Evolutionary conservation across 2,888 invertebrate genomes (phyloP), one percentile per base, ranked within the genome.

Genomic region (Elegia similella): DNA sequence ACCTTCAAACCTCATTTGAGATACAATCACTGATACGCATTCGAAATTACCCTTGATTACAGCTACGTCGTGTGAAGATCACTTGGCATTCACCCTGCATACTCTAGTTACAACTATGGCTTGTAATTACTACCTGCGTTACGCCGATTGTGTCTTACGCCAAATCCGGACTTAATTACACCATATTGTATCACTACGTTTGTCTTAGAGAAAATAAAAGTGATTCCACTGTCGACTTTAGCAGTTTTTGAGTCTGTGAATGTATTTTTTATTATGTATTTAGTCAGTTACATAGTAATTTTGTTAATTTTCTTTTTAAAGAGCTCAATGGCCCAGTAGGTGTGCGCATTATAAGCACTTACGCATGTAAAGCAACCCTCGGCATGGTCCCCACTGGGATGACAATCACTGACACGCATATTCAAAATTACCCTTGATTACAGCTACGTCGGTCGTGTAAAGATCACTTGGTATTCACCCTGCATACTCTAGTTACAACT

Each of bases 101-200:
- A 5, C 50, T 17, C 16, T 48, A n/a, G 42, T 23, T 42, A 42
- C 17, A 43, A 53, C 53, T 53, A 53, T 30, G 17, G 47, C 38
- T 1, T 42, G 38, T 47, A 55, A 38, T 50, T 50, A 50, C 50
- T 16, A 34, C 34, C 50, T 50, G 50, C 34, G 50, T 50, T 60
- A 58, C 59, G 55, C 58, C 23, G 44, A 44, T 48, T 55, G 15
- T 62, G 30, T 54, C 42, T 62, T 61, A 60, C 43, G 23, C 23
- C 6, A 12, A 52, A 23, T 46, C n/a, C 23, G 13, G 47, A 15
- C 12, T 30, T 30, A 43, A 15, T 48, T 15, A 48, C 47, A 48
- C 30, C 30, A 30, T 17, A 6, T 12, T n/a, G 46, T 47, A 47
- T 29, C n/a, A n/a, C n/a, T n/a, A n/a, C n/a, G n/a, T 29, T n/a